These are phyloP conservation scores for Pelodytes ibericus DNA, from an alignment of 2,797 vertebrate genomes.

Conservation along the genomic window DNA sequence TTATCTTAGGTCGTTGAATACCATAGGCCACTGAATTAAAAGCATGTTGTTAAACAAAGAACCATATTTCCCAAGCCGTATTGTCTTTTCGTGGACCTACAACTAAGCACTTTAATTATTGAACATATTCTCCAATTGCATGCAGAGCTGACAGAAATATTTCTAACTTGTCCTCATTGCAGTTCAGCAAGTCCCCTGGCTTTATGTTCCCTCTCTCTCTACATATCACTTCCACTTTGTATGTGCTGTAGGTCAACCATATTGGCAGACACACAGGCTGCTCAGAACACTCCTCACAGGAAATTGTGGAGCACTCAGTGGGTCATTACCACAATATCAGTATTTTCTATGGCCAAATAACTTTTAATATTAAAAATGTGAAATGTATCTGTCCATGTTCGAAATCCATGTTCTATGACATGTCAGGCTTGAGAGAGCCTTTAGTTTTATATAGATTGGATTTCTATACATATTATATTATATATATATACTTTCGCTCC, in stretches of 20 bases:
- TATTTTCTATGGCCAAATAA: not conserved
- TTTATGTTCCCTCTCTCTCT: not conserved
- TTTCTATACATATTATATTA: not conserved
- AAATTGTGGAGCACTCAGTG: not conserved
- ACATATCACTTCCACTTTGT: not conserved
- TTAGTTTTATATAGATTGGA: not conserved
- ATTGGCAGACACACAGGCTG: not conserved
- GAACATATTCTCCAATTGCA: not conserved
- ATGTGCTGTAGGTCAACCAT: not conserved
- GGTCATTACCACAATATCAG: slow-evolving; percentile 2
- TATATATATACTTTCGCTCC: not conserved
- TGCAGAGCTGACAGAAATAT: not conserved
- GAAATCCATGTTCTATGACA: not conserved
- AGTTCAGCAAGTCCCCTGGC: not conserved
- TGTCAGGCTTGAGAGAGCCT: too few relatives aligned
- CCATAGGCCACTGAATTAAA: too few relatives aligned
- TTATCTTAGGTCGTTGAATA: too few relatives aligned
- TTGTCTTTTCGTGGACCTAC: not conserved
- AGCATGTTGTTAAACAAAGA: too few relatives aligned
- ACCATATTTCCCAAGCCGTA: not conserved
- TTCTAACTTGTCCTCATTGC: not conserved
- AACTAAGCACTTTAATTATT: not conserved
- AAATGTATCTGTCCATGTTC: slow-evolving; percentile 2
- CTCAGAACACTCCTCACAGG: not conserved
- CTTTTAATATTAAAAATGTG: not conserved